A percentile compares a stretch with the other conserved stretches of the same genome.
phyloP scores from a whole-genome alignment of 2,113 vertebrate genomes.

The Herpailurus yagouaroundi region DNA sequence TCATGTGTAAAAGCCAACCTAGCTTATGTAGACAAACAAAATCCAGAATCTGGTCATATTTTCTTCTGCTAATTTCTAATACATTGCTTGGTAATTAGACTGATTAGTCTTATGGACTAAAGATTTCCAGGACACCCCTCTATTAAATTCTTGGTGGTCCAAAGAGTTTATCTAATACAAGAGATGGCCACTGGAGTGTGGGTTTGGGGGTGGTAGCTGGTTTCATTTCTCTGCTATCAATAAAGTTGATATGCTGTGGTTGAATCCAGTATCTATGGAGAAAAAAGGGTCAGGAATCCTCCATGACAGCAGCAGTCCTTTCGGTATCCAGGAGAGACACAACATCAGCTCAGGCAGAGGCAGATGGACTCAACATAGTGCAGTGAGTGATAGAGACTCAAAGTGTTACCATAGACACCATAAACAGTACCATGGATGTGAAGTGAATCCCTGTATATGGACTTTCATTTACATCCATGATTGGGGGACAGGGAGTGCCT shows the following conservation, averaged over 20 bases:
- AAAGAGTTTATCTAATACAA: background rate
- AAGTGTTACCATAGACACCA: background rate
- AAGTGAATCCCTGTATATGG: too few relatives aligned
- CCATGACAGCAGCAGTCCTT: background rate
- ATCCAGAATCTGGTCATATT: background rate
- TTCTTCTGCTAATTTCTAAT: background rate
- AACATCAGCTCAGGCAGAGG: background rate
- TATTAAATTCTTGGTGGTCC: background rate
- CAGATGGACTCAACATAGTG: background rate
- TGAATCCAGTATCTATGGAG: background rate
- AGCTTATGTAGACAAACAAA: background rate
- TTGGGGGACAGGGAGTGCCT: background rate
- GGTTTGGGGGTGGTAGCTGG: background rate
- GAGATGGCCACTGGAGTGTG: background rate
- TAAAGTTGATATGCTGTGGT: background rate
- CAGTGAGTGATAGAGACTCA: background rate
- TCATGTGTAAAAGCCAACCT: background rate
- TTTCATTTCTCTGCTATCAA: background rate
- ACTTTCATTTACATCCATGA: background rate
- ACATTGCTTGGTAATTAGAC: background rate
- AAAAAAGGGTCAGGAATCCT: background rate
- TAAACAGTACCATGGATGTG: background rate
- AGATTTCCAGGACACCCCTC: background rate
- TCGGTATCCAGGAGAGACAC: background rate
- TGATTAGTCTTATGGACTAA: background rate